Conservation (phyloP, 2,797 vertebrate genomes). For the Zalophus californianus region DNA sequence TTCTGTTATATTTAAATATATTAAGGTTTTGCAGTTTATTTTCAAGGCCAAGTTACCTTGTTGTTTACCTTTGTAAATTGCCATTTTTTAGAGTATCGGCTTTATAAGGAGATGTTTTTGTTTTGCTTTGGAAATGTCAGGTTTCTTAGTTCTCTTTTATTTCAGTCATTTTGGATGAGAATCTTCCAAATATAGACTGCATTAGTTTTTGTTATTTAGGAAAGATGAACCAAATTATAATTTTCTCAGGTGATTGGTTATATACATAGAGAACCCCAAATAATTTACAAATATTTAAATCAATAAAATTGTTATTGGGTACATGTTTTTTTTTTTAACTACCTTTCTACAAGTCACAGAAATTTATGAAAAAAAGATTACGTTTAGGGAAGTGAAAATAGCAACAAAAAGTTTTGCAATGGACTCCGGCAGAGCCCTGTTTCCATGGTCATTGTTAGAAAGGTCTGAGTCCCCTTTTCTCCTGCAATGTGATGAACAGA, state of each 20-base stretch:
- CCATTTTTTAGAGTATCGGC: not conserved
- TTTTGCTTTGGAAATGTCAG: conserved; percentile 3
- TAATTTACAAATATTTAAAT: not conserved
- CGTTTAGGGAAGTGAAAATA: not conserved
- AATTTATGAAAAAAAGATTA: not conserved
- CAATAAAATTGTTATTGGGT: not conserved
- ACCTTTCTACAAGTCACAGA: not conserved
- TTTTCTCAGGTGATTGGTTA: not conserved
- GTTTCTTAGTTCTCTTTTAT: not conserved
- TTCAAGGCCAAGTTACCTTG: not conserved
- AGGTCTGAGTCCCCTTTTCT: not conserved
- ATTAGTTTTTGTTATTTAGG: not conserved
- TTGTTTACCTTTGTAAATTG: not conserved
- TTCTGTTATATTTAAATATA: conserved; percentile 1
- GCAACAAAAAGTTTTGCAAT: not conserved
- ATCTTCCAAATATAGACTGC: not conserved
- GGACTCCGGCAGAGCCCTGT: not conserved
- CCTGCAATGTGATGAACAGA: not conserved
- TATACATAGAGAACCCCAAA: not conserved
- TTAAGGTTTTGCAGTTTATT: not conserved
- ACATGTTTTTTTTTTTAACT: not conserved
- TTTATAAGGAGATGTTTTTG: not conserved
- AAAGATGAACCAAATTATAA: not conserved
- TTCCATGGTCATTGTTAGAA: not conserved
- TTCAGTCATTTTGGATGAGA: not conserved